Evolutionary conservation across 1,140 invertebrate genomes (phyloP), one percentile per base, ranked within the genome.

Genomic region (Euwallacea similis): DNA sequence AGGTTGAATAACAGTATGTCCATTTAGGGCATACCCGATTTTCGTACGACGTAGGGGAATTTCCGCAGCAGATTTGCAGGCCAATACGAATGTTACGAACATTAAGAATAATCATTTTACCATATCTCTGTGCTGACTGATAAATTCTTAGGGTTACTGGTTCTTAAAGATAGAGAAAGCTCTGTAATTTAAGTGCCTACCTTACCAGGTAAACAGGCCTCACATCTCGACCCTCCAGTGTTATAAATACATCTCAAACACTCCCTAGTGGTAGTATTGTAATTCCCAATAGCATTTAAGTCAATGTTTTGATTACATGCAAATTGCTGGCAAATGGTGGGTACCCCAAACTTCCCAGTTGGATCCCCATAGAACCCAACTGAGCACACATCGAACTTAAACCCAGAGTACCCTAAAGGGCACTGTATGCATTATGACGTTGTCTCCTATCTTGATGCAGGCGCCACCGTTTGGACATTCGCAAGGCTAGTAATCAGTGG

Each of bases 201-300:
- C 21, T 33, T 80, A 90, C 93, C 95, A 62, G 91, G 88, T 69
- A 96, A 83, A 84, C 97, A 99, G 77, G 91, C 89, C 73, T 98
- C 96, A 81, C 97, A 95, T 74, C 90, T 87, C 8, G 85, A 81
- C 2, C 98, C 98, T 41, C 89, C 95, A 2, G 97, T 98, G 77
- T 98, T 98, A 81, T 98, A 94, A 68, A 98, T 97, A 82, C 98
- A 99, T 79, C 98, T 98, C 0, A 97, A 82, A 86, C 98, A 99
- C 80, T 97, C 92, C 50, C 97, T 97, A 21, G 92, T 96, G 9
- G 91, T 93, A 46, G 94, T 86, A 79, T 98, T 93, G 78, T 95
- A 98, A 81, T 97, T 98, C 54, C 94, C 93, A 16, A 98, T 93
- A 3, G 93, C 93, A 81, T 97, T 98, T 0, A 91, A 87, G 81